These are phyloP conservation scores for Dicyrtoma fusca DNA, from an alignment of 2,888 invertebrate genomes.

Conservation along the genomic window DNA sequence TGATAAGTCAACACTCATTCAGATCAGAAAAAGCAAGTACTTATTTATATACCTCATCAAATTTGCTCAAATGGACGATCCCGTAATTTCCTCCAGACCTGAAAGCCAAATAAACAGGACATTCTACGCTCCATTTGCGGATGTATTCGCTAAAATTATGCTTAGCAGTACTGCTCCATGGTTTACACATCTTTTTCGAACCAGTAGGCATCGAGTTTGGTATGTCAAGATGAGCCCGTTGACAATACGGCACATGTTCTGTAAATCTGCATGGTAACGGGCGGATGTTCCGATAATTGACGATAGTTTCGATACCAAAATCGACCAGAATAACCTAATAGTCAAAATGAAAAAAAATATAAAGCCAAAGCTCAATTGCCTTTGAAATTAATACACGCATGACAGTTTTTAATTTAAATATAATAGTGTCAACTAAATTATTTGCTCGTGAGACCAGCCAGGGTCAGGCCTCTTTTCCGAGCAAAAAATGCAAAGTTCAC, in stretches of 20 bases:
- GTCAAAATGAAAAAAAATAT: too few relatives aligned
- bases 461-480: too few relatives aligned
- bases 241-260: constrained; percentile 2
- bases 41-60: constrained; percentile 21
- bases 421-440: too few relatives aligned
- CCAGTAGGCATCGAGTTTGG: neutral
- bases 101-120: constrained; percentile 24
- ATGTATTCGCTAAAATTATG: constrained; percentile 19
- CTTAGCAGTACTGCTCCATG: constrained; percentile 22
- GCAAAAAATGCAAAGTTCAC: too few relatives aligned
- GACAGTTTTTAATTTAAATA: too few relatives aligned
- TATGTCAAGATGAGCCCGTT: constrained; percentile 11
- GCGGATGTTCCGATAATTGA: neutral
- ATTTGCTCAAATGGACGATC: neutral
- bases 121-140: neutral
- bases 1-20: too few relatives aligned
- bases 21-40: too few relatives aligned
- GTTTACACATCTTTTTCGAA: neutral
- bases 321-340: constrained; percentile 36
- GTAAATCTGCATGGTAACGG: constrained; percentile 8
- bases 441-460: too few relatives aligned
- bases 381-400: too few relatives aligned
- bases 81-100: neutral
- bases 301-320: constrained; percentile 16
- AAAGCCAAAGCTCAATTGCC: too few relatives aligned